Base-by-base conservation (phyloP, 1,140 invertebrate genomes). In the Saxidomus purpurata region DNA sequence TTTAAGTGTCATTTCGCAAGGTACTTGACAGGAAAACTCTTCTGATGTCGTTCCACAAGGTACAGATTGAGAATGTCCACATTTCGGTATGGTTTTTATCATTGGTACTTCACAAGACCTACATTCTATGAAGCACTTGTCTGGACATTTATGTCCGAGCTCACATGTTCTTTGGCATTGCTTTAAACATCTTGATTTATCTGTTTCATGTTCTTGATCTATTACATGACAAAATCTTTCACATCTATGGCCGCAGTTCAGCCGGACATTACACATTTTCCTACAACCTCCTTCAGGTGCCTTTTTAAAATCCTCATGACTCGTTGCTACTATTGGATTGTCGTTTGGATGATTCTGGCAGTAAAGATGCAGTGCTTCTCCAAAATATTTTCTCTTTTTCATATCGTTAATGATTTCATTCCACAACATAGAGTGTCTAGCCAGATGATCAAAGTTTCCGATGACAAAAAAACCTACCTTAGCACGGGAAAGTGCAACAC, bases 401-500 rank as follows among this genome's bases (percentile, higher is more conserved):
- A 82, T 95, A 38, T 87, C 63, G 19, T 69, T 40, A 0, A 55
- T 76, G 34, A 96, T 95, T 1, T 94, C 93, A 43, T 87, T 92
- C 96, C 96, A 96, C 3, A 96, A 89, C 15, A 89, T 34, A 90
- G 91, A 95, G 34, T 92, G 49, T 0, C 17, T 34, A 22, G 85
- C 94, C 13, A 98, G 92, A 36, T 96, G 96, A 8, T 96, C 93
- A 92, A 98, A 97, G 95, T 98, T 98, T 31, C 98, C 97, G 89
- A 97, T 96, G 22, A 97, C 95, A 94, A 95, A 97, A 67, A 97
- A 92, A 91, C 97, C 98, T 95, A 97, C 96, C 93, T 97, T 97
- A 0, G 98, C 98, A 91, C 98, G 95, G 0, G 98, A 98, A 8
- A 98, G 95, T 9, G 98, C 98, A 97, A 98, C 98, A 96, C 98